These are phyloP conservation scores for Trichonephila inaurata DNA, from an alignment of 1,140 invertebrate genomes.

Conservation along the genomic window DNA sequence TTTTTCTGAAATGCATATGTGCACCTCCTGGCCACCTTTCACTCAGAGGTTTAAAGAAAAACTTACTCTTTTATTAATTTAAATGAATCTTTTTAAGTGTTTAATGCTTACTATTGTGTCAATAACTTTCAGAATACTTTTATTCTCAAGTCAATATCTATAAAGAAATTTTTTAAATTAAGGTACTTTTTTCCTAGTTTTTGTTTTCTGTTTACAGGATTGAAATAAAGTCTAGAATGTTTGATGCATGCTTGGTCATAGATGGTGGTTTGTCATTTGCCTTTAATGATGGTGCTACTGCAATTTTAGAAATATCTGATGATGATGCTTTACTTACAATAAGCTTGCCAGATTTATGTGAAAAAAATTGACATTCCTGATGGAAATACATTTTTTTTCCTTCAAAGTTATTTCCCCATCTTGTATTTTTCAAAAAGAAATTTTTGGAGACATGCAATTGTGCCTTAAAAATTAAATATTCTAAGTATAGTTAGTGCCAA, in stretches of 20 bases:
- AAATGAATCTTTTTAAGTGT: too few species aligned
- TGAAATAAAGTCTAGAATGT: conserved; percentile 92
- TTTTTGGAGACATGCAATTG: background rate
- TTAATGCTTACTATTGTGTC: background rate
- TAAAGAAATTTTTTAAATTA: background rate
- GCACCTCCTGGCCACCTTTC: too few species aligned
- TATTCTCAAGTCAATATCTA: background rate
- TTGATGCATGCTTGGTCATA: conserved; percentile 96
- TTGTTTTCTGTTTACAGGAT: conserved; percentile 82
- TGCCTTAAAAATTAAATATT: conserved; percentile 15
- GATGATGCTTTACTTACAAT: conserved; percentile 94
- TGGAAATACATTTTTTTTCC: background rate
- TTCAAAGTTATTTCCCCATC: background rate
- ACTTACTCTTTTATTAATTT: too few species aligned
- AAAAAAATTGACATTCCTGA: background rate
- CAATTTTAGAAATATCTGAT: conserved; percentile 89
- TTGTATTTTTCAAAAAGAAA: background rate
- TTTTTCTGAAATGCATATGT: too few species aligned
- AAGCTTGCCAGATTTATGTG: conserved; percentile 80
- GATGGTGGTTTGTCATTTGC: conserved; percentile 96
- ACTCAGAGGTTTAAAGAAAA: too few species aligned
- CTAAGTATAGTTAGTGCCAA: conserved; percentile 7
- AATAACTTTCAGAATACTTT: background rate
- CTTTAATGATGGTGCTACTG: conserved; percentile 96
- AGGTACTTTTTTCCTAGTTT: background rate